Evolutionary conservation across 2,888 invertebrate species (phyloP).

Genomic region (Agrochola lychnidis): DNA sequence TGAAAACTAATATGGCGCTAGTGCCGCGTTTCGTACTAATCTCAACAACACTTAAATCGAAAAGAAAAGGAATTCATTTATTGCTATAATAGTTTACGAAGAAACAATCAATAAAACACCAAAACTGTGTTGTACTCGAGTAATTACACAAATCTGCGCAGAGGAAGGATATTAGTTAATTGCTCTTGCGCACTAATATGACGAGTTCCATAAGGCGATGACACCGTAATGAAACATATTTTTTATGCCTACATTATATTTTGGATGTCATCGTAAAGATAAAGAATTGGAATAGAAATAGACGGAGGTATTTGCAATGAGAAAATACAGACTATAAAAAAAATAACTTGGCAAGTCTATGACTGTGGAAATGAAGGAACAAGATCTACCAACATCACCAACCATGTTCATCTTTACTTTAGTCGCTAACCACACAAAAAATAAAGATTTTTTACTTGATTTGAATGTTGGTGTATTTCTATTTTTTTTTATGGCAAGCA

Average conservation of each 20-base stretch:
- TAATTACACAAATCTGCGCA: slow-evolving; percentile 42
- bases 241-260: too few species aligned
- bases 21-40: neutral
- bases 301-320: neutral
- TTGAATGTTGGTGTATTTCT: neutral
- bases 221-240: neutral
- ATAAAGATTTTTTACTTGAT: neutral
- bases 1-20: neutral
- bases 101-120: slow-evolving; percentile 20
- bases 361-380: neutral
- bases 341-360: too few species aligned
- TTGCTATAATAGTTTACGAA: neutral
- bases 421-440: too few species aligned
- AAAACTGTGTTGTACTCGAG: slow-evolving; percentile 20
- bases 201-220: slow-evolving; percentile 48
- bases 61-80: neutral
- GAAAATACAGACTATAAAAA: neutral
- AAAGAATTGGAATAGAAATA: too few species aligned
- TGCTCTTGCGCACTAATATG: slow-evolving; percentile 60
- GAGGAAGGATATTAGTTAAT: slow-evolving; percentile 62
- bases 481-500: too few species aligned
- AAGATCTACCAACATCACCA: neutral
- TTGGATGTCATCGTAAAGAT: too few species aligned
- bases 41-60: neutral
- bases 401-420: neutral